These are phyloP conservation scores for Silurus lanzhouensis DNA, from an alignment of 2,797 vertebrate genomes.

Conservation along the genomic window DNA sequence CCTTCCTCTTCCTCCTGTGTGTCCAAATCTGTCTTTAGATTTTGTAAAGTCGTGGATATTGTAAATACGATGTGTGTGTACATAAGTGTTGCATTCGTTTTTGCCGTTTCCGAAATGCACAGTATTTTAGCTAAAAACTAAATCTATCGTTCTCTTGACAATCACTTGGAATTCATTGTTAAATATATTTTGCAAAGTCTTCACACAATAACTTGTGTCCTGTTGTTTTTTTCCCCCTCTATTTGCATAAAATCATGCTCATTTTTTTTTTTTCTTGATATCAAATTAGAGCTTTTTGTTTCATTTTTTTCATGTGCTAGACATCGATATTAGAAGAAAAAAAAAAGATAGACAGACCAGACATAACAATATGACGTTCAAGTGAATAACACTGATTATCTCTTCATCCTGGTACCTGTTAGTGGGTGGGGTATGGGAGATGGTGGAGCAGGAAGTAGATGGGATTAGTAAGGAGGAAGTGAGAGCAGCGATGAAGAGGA, in stretches of 20 bases:
- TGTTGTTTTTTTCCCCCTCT: slow-evolving; percentile 33
- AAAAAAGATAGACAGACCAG: no score
- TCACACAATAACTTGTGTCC: slow-evolving; percentile 39
- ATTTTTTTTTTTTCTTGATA: neutral
- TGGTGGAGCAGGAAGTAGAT: no score
- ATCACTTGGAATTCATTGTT: slow-evolving; percentile 75
- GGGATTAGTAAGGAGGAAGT: no score
- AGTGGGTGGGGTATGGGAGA: no score
- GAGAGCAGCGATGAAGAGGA: no score
- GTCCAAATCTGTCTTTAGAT: slow-evolving; percentile 58
- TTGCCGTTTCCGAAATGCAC: slow-evolving; percentile 69
- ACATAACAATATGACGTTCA: no score
- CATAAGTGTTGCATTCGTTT: slow-evolving; percentile 56
- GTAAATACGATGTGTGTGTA: slow-evolving; percentile 77
- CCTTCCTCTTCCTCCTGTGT: slow-evolving; percentile 41
- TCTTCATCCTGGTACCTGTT: no score
- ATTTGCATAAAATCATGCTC: no score
- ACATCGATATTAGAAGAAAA: no score
- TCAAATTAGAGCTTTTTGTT: no score
- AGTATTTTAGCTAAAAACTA: slow-evolving; percentile 52
- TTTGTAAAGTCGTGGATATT: slow-evolving; percentile 66
- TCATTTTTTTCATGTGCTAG: no score
- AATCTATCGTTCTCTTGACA: slow-evolving; percentile 68
- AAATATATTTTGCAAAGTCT: slow-evolving; percentile 64
- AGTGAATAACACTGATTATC: no score